phyloP scores from a whole-genome alignment of 2,888 invertebrate species.

The Arctia plantaginis region DNA sequence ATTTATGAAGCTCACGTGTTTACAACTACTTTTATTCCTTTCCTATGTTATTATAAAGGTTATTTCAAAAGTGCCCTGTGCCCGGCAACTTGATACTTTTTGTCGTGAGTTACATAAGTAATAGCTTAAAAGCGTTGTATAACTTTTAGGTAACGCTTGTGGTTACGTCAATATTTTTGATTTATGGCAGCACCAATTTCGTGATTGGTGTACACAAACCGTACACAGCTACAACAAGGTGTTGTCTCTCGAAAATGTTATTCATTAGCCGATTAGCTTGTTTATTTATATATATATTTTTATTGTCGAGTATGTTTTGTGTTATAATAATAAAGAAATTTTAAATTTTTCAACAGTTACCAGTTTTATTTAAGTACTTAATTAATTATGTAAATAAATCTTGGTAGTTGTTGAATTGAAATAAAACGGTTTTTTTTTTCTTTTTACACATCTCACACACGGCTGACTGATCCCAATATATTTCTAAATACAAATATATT shows the following conservation, averaged over 20 bases:
- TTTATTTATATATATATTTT: neutral
- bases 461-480: too few species aligned
- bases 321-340: too few species aligned
- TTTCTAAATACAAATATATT: too few species aligned
- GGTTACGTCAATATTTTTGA: slow-evolving; percentile 20
- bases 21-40: neutral
- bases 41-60: neutral
- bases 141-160: neutral
- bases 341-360: too few species aligned
- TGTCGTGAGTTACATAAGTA: slow-evolving; percentile 4
- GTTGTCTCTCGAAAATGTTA: slow-evolving; percentile 4
- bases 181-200: slow-evolving; percentile 17
- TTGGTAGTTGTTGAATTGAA: too few species aligned
- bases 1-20: too few species aligned
- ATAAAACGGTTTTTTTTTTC: too few species aligned
- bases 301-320: too few species aligned
- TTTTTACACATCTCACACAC: too few species aligned
- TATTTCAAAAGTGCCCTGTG: slow-evolving; percentile 6
- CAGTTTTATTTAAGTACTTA: too few species aligned
- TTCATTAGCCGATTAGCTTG: neutral
- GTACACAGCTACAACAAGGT: neutral
- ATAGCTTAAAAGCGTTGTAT: slow-evolving; percentile 9
- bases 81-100: slow-evolving; percentile 6
- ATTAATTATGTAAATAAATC: too few species aligned
- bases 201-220: slow-evolving; percentile 8